These are phyloP conservation scores for Poeciliopsis gracilis DNA, from an alignment of 2,797 vertebrate genomes.

Conservation along the genomic window DNA sequence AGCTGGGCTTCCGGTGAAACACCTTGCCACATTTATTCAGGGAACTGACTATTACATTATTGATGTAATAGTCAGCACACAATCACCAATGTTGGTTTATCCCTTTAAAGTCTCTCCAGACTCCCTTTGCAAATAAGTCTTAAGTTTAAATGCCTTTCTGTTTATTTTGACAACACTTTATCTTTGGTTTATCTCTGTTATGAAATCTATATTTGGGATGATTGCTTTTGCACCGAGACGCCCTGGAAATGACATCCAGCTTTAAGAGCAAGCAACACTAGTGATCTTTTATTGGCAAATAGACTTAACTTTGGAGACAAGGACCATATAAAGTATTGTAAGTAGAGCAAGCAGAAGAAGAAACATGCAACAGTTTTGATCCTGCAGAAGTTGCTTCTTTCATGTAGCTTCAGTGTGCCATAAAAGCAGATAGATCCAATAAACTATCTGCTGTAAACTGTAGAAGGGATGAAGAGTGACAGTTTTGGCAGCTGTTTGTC, in stretches of 20 bases:
- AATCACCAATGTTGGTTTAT: neutral
- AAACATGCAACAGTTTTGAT: conserved; percentile 5
- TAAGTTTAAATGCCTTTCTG: neutral
- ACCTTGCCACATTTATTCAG: neutral
- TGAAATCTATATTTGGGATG: neutral
- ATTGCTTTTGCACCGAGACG: conserved; percentile 9
- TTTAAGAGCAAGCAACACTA: conserved; percentile 15
- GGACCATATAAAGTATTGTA: conserved; percentile 17
- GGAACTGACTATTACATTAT: neutral
- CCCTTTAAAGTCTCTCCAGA: neutral
- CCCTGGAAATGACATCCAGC: conserved; percentile 2
- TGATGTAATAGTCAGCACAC: neutral
- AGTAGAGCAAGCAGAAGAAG: conserved; percentile 16
- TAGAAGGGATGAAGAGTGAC: neutral
- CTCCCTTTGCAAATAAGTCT: neutral
- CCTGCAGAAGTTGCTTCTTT: neutral
- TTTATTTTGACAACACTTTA: neutral
- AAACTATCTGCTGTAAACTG: neutral
- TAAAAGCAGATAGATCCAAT: conserved; percentile 7
- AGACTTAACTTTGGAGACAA: conserved; percentile 17
- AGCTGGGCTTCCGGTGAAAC: neutral
- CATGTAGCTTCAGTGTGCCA: neutral
- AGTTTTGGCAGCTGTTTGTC: conserved; percentile 4
- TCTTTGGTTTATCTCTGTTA: neutral
- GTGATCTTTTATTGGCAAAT: neutral